Evolutionary conservation across 1,140 invertebrate genomes (phyloP), one percentile per base, ranked within the genome.

Genomic region (Cydia pomonella): DNA sequence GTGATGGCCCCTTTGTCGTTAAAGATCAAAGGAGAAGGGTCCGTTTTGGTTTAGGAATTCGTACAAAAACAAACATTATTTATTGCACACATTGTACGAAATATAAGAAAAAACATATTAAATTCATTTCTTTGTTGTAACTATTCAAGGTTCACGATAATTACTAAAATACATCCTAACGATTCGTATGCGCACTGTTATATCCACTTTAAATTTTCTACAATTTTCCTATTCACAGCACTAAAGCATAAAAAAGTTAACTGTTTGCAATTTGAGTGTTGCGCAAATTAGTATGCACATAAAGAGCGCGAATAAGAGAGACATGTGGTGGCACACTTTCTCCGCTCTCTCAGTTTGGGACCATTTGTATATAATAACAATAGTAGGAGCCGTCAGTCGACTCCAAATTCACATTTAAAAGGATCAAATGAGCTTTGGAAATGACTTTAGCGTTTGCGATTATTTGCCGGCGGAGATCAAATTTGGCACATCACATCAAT

Each of bases 271-370:
- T 12, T 53, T 59, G 21, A 59, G 53, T 23, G 18, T 59, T 59
- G 23, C 21, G 18, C 53, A 59, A 59, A 59, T 59, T 59, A 59
- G 53, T 59, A 59, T 59, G 53, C 53, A 59, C 53, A 59, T 23
- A 59, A 59, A 59, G 21, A 59, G 7, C 53, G 53, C 53, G 53
- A 59, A 59, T 59, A 59, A 18, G 53, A 59, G 53, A 59, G 9
- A 59, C 53, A 59, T 23, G 53, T 23, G 53, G 53, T 59, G 53
- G 53, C 53, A 59, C 21, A 59, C 53, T 59, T 59, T 59, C 53
- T 23, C 53, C 53, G 21, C 53, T 59, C 53, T 59, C 53, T 59
- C 53, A 59, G 53, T 21, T 23, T 59, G 53, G 53, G 10, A 23
- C 53, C 21, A 59, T 59, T 59, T 23, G 21, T 59, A 59, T 1